These are phyloP conservation scores for Dynastes hyllus DNA, from an alignment of 2,888 invertebrate species.

Conservation along the genomic window DNA sequence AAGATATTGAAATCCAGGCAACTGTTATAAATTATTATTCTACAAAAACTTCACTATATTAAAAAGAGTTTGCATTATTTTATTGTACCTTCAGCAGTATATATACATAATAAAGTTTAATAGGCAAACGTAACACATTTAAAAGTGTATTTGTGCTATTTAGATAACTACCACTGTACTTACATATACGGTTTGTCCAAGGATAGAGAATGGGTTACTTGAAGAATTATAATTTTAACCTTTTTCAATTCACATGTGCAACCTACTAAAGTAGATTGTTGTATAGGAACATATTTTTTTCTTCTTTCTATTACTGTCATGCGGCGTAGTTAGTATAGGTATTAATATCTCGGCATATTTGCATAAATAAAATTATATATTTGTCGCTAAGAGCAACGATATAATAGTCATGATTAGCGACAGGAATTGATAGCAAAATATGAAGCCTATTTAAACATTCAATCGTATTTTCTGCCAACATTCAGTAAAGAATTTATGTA, in stretches of 20 bases:
- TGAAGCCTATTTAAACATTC: neutral
- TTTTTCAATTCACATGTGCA: slow-evolving; percentile 12
- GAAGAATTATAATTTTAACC: slow-evolving; percentile 27
- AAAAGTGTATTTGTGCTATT: neutral
- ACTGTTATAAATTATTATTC: no score
- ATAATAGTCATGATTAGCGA: neutral
- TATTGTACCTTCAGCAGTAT: no score
- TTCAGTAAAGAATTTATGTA: neutral
- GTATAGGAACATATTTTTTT: neutral
- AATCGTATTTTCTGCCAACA: neutral
- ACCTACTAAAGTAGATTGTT: slow-evolving; percentile 4
- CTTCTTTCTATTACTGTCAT: neutral
- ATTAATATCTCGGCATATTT: neutral
- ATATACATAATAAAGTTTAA: no score
- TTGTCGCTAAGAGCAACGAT: neutral
- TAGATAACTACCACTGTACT: neutral
- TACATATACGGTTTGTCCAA: slow-evolving; percentile 15
- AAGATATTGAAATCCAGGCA: no score
- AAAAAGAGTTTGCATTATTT: no score
- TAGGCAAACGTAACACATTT: no score
- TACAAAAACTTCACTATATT: no score
- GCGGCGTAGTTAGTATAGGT: neutral
- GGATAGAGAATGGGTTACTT: slow-evolving; percentile 13
- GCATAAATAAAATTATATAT: slow-evolving; percentile 2
- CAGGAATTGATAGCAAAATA: neutral